These are phyloP conservation scores for Platygyra sinensis DNA, from an alignment of 64 coral and sea anemone species.

Conservation along the genomic window DNA sequence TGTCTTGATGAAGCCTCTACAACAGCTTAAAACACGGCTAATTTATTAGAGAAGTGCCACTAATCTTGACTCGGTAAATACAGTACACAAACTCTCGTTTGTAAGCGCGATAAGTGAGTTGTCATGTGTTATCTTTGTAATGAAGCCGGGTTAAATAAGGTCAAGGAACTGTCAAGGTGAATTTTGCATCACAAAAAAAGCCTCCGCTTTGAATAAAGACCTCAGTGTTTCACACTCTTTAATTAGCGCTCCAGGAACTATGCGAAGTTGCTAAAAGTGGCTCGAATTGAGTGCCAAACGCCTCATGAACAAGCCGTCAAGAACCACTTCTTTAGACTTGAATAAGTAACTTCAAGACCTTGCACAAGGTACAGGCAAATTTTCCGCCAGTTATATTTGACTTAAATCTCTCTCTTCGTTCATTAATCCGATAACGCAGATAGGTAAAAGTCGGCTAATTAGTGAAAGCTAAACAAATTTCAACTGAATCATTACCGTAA, in stretches of 20 bases:
- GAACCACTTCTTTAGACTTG: too few species aligned
- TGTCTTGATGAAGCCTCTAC: neutral
- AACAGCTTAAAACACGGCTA: neutral
- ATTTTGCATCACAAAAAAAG: constrained; percentile 36
- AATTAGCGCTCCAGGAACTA: neutral
- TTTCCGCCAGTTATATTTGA: neutral
- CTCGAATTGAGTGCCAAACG: neutral
- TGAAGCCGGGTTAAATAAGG: neutral
- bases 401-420: neutral
- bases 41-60: constrained; percentile 14
- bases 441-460: neutral
- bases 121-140: neutral
- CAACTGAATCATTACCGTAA: neutral
- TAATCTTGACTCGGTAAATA: neutral
- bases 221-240: neutral
- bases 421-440: constrained; percentile 11
- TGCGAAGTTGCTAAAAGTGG: neutral
- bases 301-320: neutral
- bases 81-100: neutral
- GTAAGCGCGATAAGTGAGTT: neutral
- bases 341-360: too few species aligned
- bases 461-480: constrained; percentile 4
- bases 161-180: neutral
- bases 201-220: neutral
- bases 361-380: neutral